These are phyloP conservation scores for Sepioteuthis lessoniana DNA, from an alignment of 2,888 invertebrate species.

Conservation along the genomic window DNA sequence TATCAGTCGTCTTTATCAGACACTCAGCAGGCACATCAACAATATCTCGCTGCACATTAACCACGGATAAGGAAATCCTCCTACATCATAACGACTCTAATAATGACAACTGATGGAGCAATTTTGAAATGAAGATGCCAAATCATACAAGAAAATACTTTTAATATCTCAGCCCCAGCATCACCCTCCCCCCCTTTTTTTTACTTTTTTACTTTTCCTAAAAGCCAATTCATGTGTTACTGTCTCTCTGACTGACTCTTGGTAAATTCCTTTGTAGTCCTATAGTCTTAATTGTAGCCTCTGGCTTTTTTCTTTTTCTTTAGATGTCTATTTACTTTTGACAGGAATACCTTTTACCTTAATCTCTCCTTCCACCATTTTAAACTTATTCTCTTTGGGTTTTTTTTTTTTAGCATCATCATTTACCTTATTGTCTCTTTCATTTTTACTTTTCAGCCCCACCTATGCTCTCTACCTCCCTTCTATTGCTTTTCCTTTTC, in stretches of 20 bases:
- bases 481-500: neutral
- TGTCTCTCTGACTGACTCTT: constrained; percentile 36
- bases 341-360: constrained; percentile 33
- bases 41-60: constrained; percentile 45
- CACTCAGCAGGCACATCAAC: constrained; percentile 41
- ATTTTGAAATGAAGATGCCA: constrained; percentile 41
- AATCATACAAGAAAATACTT: constrained; percentile 45
- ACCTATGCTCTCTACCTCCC: neutral
- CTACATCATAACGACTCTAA: constrained; percentile 43
- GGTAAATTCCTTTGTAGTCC: constrained; percentile 40
- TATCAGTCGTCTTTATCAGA: constrained; percentile 45
- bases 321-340: constrained; percentile 36
- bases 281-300: constrained; percentile 43
- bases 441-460: neutral
- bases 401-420: neutral
- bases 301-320: constrained; percentile 34
- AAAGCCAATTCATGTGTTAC: constrained; percentile 46
- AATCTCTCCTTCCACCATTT: neutral
- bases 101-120: constrained; percentile 47
- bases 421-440: neutral
- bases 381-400: neutral
- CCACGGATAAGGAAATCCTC: constrained; percentile 42
- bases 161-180: constrained; percentile 39
- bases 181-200: neutral
- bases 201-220: constrained; percentile 41